Evolutionary conservation across 2,113 vertebrate species (phyloP).

Genomic region (Gopherus evgoodei): DNA sequence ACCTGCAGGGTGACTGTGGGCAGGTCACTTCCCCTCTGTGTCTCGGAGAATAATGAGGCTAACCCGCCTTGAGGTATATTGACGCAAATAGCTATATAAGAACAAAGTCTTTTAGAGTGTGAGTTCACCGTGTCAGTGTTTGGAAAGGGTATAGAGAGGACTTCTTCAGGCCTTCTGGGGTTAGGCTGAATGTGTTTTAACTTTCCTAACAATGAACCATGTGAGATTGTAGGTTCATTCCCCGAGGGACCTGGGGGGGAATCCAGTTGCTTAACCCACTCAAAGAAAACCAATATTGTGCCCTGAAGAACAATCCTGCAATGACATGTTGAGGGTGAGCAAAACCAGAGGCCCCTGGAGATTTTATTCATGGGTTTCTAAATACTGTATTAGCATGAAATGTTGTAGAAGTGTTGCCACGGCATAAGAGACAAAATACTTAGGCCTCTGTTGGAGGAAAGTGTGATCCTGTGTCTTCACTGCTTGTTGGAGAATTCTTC

Average conservation of each 20-base stretch:
- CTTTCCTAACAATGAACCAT: not conserved
- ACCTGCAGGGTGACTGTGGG: too few species aligned
- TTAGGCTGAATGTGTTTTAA: not conserved
- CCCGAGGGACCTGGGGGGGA: accelerated
- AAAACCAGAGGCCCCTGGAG: accelerated
- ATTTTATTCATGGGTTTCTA: accelerated
- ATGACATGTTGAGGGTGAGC: accelerated
- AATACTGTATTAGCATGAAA: accelerated
- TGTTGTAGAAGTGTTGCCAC: not conserved
- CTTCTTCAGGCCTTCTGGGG: not conserved
- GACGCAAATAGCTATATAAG: accelerated
- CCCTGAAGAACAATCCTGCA: not conserved
- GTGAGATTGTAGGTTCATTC: not conserved
- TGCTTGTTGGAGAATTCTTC: not conserved
- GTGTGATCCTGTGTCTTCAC: accelerated
- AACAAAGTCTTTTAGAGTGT: not conserved
- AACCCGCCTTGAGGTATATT: not conserved
- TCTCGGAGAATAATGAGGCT: not conserved
- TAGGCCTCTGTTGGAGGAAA: not conserved
- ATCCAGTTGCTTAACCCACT: not conserved
- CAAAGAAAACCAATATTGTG: accelerated
- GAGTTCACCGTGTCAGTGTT: accelerated
- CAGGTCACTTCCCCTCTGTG: too few species aligned
- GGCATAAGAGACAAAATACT: not conserved
- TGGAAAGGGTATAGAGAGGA: not conserved